Base-by-base conservation (phyloP, 1,140 invertebrate species). In the Temnothorax curvispinosus region DNA sequence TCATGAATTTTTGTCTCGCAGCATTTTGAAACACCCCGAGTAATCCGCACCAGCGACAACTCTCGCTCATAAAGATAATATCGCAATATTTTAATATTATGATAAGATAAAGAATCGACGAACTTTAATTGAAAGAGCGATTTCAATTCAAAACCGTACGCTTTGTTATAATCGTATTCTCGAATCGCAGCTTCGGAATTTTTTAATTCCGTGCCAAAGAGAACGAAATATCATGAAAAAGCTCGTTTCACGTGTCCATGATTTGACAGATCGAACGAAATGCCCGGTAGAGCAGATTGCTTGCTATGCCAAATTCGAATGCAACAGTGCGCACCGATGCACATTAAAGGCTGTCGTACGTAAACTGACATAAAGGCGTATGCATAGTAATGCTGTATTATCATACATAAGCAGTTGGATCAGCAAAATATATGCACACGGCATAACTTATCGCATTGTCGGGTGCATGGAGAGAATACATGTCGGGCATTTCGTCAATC, bases 321-420 rank as follows among this genome's bases (percentile, higher is more conserved):
- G 71, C 47, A 58, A 3, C 35, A 27, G 35, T 75, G 52, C 35
- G 72, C n/a, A 58, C 52, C n/a, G 7, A 18, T 75, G 13, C 52
- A 75, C 72, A 75, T 75, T 75, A 75, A 75, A 58, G 52, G 35
- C 32, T 38, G 72, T 58, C 35, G 7, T 71, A 50, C 21, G 21
- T 21, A 71, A 71, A 71, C 47, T 50, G 21, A 50, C 67, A n/a
- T 44, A 32, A 71, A 75, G 54, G 18, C n/a, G 52, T 75, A 75
- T 75, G n/a, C 72, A 58, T 75, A 21, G 11, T 75, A 58, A 75
- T 75, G 13, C 11, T 41, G 52, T 41, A 58, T 75, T 75, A 58
- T 75, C 52, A 41, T 41, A 75, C 52, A 27, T 75, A 75, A 75
- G 35, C 52, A 75, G 52, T 75, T 58, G 52, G 18, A 15, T 75